phyloP scores from a whole-genome alignment of 1,140 invertebrate genomes.

The Monomorium pharaonis region DNA sequence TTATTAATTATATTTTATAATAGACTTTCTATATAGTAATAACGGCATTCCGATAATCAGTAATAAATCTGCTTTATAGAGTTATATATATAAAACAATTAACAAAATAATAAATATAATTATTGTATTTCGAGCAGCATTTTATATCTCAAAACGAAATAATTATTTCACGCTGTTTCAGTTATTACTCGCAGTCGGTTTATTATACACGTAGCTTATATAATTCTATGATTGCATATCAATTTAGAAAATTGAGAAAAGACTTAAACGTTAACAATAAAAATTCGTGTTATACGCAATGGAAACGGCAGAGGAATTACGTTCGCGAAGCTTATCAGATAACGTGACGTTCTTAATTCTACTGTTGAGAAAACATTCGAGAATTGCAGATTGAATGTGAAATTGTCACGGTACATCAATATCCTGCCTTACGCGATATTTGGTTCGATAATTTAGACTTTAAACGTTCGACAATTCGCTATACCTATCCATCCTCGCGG shows the following conservation, averaged over 20 bases:
- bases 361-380: conserved; percentile 42
- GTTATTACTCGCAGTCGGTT: background rate
- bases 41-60: conserved; percentile 22
- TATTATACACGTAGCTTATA: background rate
- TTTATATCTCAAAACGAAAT: conserved; percentile 14
- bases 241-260: background rate
- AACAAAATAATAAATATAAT: conserved; percentile 49
- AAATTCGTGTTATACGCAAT: background rate
- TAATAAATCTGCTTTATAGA: conserved; percentile 43
- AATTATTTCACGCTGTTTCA: conserved; percentile 1
- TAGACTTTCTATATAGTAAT: conserved; percentile 51
- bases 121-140: conserved; percentile 7
- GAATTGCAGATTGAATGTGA: conserved; percentile 37
- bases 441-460: conserved; percentile 35
- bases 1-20: too few species aligned
- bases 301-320: background rate
- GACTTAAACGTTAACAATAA: background rate
- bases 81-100: conserved; percentile 45
- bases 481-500: conserved; percentile 16
- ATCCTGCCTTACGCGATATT: conserved; percentile 11
- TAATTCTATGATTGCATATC: conserved; percentile 11
- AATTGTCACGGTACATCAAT: conserved; percentile 33
- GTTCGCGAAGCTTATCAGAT: conserved; percentile 32
- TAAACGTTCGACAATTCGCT: conserved; percentile 53
- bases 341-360: conserved; percentile 35